phyloP scores from a whole-genome alignment of 2,113 vertebrate species.

The Tenrec ecaudatus region DNA sequence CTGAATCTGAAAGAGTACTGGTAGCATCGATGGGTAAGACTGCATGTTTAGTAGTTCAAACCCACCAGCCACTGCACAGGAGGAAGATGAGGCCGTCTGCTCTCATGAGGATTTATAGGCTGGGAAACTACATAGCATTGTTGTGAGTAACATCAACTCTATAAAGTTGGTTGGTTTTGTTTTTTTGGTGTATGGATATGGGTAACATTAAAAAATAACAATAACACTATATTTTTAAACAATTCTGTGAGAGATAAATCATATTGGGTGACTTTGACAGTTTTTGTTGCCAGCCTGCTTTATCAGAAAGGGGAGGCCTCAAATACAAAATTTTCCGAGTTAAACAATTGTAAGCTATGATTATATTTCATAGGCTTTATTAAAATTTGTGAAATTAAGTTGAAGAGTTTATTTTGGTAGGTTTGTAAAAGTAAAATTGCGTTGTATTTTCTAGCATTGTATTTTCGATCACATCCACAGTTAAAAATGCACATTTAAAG shows the following conservation, averaged over 20 bases:
- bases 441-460: background rate
- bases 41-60: no score
- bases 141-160: no score
- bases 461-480: background rate
- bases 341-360: constrained; percentile 2
- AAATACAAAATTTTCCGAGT: background rate
- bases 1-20: background rate
- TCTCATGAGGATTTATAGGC: no score
- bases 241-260: constrained; percentile 6
- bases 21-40: no score
- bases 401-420: background rate
- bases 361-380: background rate
- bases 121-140: no score
- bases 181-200: background rate
- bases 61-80: no score
- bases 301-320: background rate
- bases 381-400: background rate
- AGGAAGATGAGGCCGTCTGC: no score
- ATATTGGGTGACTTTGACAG: background rate
- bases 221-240: background rate
- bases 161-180: no score
- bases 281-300: background rate
- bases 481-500: background rate
- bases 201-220: background rate
- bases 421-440: constrained; percentile 40